phyloP scores from a whole-genome alignment of 2,797 vertebrate species.

The Melanotaenia trifasciata region DNA sequence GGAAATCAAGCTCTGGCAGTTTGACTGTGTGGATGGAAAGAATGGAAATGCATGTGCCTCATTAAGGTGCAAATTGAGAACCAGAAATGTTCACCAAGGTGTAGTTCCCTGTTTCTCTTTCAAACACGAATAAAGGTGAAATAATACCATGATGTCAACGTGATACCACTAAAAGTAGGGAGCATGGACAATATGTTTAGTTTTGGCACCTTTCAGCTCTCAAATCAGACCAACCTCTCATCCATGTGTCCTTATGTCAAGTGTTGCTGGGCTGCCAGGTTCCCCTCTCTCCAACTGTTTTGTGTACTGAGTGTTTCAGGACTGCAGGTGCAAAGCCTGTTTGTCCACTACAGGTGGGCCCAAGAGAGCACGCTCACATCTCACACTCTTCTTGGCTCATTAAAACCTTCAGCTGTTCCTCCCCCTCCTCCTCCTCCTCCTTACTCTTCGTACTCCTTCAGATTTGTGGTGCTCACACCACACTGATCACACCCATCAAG shows the following conservation, averaged over 20 bases:
- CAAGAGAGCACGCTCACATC: constrained; percentile 51
- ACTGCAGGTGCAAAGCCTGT: constrained; percentile 70
- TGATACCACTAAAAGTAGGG: constrained; percentile 18
- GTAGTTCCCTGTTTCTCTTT: constrained; percentile 37
- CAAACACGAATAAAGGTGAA: constrained; percentile 12
- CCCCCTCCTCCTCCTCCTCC: constrained; percentile 19
- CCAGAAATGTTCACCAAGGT: constrained; percentile 12
- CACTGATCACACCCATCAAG: constrained; percentile 76
- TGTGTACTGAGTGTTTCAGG: constrained; percentile 60
- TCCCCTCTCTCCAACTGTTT: constrained; percentile 33
- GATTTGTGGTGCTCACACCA: constrained; percentile 57
- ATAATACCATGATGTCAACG: constrained; percentile 24
- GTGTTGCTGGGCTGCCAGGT: constrained; percentile 57
- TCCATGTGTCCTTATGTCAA: constrained; percentile 62
- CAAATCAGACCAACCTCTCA: constrained; percentile 56
- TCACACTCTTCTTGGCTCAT: constrained; percentile 74
- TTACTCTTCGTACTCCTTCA: constrained; percentile 1
- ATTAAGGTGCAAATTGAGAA: constrained; percentile 51
- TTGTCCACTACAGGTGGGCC: constrained; percentile 71
- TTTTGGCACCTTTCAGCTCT: constrained; percentile 55
- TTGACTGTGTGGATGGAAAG: constrained; percentile 32
- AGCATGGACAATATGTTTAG: constrained; percentile 16
- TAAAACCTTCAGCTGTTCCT: constrained; percentile 78
- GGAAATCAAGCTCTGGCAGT: constrained; percentile 43
- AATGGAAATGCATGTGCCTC: constrained; percentile 44